Evolutionary conservation across 2,797 vertebrate species (phyloP), one percentile per base, ranked within the genome.

Genomic region (Enteromius argenteus): DNA sequence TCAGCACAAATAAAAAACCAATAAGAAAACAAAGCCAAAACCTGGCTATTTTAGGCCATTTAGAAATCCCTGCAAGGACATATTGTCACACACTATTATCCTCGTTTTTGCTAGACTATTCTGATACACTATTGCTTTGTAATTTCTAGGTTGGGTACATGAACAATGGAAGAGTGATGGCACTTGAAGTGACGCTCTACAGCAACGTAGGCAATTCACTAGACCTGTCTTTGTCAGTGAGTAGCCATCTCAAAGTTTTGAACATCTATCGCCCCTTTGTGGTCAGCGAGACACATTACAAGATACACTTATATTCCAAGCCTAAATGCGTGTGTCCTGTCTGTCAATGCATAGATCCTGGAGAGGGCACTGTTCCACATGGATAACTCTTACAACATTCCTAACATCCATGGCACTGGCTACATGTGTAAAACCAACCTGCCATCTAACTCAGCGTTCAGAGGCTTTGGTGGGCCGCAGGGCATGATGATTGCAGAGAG

Each of bases 391-490:
- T 99, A 99, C 90, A 95, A 93, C 10, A 94, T 99, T 15, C 94
- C 96, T 3, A 97, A 98, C 32, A 89, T 99, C 32, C 93, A 93
- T 1, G 96, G 96, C 0, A 82, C 90, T 0, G 97, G 98, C 37
- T 90, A 90, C 71, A 0, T 97, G 23, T 99, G 98, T 89, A 96
- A 95, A 90, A 99, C 98, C 58, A 97, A 99, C 88, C 89, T 99
- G 81, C 86, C 98, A 0, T 98, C 98, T 88, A 99, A 99, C 90
- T 97, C 98, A 0, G 98, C 98, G 2, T 99, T 99, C 91, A 94
- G 98, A 68, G 98, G 98, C 62, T 99, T 99, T 11, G 98, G 98
- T 0, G 96, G 96, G 13, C 98, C 98, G 0, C 98, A 98, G 83
- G 97, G 94, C 66, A 97, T 99, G 98, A 91, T 99, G 94, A 87